Evolutionary conservation across 2,113 vertebrate species (phyloP), one percentile per base, ranked within the genome.

Genomic region (Callospermophilus lateralis): DNA sequence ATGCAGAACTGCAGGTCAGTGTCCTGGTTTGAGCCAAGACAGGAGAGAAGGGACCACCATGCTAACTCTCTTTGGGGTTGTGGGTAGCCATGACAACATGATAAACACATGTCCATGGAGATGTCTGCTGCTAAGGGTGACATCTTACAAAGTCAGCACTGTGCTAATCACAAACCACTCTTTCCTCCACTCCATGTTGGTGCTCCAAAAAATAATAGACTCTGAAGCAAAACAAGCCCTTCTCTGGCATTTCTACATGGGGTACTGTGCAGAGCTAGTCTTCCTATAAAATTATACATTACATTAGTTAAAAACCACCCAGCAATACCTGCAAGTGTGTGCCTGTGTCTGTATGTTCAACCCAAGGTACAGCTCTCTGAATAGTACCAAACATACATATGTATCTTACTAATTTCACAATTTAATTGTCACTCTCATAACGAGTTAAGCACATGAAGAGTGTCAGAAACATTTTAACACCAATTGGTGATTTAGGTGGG

Each of bases 141-240:
- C 42, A 32, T 74, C 81, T 65, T 80, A 95, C 32, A 86, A 84
- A 85, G 48, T 19, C 39, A 84, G 77, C 8, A 12, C 30, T 51
- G 55, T 37, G 22, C 34, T 51, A 83, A 20, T 90, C 26, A 65
- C 30, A 39, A 13, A 34, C 8, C 39, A 63, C 10, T 20, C 6
- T 34, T 7, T 70, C 9, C 45, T 28, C 12, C 30, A 81, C 94
- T 13, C 19, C 84, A 51, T 15, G 37, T 6, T 68, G 13, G 6
- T 86, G 12, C 7, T 48, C 34, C 68, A 24, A 78, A 4, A 92
- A 86, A 79, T 32, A 34, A 19, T 19, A 80, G 3, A n/a, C 11
- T 96, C 85, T 67, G 61, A 86, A 93, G 68, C 73, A 48, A 93
- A 90, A 51, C 12, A 37, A 53, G 15, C 77, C 73, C 17, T 84